These are phyloP conservation scores for Subacronicta megacephala DNA, from an alignment of 2,888 invertebrate species.

Conservation along the genomic window DNA sequence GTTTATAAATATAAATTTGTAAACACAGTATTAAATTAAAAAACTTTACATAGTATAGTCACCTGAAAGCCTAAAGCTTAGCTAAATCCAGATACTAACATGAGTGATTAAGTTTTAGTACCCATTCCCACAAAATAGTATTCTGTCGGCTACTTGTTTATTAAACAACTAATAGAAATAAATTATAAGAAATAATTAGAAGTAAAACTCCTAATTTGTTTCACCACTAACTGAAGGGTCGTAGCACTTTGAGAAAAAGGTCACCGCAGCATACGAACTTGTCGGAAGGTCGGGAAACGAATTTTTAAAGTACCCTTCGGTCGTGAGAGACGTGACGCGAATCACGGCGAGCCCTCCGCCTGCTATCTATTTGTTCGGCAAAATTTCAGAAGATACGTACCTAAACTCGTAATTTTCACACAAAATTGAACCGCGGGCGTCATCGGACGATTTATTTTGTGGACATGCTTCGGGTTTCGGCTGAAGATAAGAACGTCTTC, in stretches of 20 bases:
- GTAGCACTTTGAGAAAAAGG: constrained; percentile 61
- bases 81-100: background rate
- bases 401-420: constrained; percentile 77
- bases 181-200: constrained; percentile 16
- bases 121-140: background rate
- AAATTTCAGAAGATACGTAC: constrained; percentile 60
- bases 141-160: constrained; percentile 9
- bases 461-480: constrained; percentile 73
- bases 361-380: constrained; percentile 64
- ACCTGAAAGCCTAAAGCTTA: background rate
- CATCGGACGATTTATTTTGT: constrained; percentile 78
- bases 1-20: background rate
- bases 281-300: constrained; percentile 63
- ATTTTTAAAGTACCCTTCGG: constrained; percentile 76
- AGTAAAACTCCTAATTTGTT: constrained; percentile 56
- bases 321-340: constrained; percentile 75
- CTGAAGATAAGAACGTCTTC: constrained; percentile 72
- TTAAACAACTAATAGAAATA: constrained; percentile 26
- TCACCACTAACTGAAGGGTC: constrained; percentile 55
- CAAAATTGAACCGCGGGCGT: constrained; percentile 79
- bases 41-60: background rate
- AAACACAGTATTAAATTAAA: background rate
- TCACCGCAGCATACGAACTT: constrained; percentile 54
- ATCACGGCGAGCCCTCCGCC: constrained; percentile 66
- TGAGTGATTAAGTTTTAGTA: background rate